phyloP scores from a whole-genome alignment of 2,797 vertebrate genomes.

The Molothrus aeneus region DNA sequence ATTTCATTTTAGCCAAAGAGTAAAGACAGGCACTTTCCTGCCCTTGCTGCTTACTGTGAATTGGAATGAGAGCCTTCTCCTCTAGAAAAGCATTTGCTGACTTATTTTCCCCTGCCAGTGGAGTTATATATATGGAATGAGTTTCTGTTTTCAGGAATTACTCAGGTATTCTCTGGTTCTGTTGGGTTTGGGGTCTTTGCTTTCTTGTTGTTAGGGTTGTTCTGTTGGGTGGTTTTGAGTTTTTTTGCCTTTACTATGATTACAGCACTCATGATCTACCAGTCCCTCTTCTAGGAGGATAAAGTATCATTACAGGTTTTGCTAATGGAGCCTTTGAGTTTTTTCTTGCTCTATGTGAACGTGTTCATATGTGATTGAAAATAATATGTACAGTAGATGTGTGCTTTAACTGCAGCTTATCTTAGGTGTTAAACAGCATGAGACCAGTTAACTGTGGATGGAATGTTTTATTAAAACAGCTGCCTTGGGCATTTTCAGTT shows the following conservation, averaged over 20 bases:
- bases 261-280: not conserved
- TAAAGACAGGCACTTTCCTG: not conserved
- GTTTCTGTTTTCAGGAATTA: not conserved
- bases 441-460: not conserved
- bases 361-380: not conserved
- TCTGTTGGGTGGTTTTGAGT: not conserved
- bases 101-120: not conserved
- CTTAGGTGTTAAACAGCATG: not conserved
- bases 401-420: not conserved
- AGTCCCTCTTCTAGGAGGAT: not conserved
- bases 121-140: not conserved
- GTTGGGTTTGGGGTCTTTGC: not conserved
- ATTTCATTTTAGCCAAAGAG: not conserved
- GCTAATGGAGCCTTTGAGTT: not conserved
- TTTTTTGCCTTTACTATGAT: not conserved
- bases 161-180: not conserved
- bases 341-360: not conserved
- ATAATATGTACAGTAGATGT: not conserved
- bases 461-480: not conserved
- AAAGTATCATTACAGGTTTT: not conserved
- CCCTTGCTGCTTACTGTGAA: not conserved
- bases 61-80: not conserved
- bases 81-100: not conserved
- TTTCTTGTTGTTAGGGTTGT: not conserved
- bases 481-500: not conserved